These are phyloP conservation scores for Lymantria dispar DNA, from an alignment of 2,888 invertebrate genomes.

Conservation along the genomic window DNA sequence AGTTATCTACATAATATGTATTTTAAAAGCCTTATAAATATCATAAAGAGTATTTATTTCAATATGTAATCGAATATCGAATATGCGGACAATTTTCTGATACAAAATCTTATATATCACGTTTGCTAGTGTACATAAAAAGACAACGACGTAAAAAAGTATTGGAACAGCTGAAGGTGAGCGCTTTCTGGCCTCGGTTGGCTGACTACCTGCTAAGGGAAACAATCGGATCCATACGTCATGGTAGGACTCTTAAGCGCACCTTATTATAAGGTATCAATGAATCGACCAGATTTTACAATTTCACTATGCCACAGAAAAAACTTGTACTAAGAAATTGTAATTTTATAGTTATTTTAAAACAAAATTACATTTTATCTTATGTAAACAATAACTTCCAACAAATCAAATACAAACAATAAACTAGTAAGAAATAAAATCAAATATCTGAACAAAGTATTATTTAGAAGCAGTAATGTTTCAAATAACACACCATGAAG, in stretches of 20 bases:
- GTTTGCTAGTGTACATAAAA: conserved; percentile 33
- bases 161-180: conserved; percentile 53
- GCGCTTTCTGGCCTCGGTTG: conserved; percentile 61
- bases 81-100: too few relatives aligned
- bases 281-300: too few relatives aligned
- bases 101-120: neutral
- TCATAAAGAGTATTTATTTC: too few relatives aligned
- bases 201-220: conserved; percentile 68
- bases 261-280: too few relatives aligned
- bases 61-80: too few relatives aligned
- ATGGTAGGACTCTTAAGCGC: conserved; percentile 4
- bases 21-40: too few relatives aligned
- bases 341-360: too few relatives aligned
- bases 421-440: conserved; percentile 1
- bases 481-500: conserved; percentile 41
- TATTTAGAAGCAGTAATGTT: conserved; percentile 27
- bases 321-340: too few relatives aligned
- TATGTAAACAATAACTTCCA: conserved; percentile 3
- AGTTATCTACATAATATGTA: too few relatives aligned
- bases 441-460: conserved; percentile 17
- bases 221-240: conserved; percentile 46
- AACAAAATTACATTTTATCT: too few relatives aligned
- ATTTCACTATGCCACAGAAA: too few relatives aligned
- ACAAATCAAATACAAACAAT: conserved; percentile 9
- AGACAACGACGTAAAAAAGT: conserved; percentile 49